Base-by-base conservation (phyloP, 2,113 vertebrate species). In the Scalopus aquaticus region DNA sequence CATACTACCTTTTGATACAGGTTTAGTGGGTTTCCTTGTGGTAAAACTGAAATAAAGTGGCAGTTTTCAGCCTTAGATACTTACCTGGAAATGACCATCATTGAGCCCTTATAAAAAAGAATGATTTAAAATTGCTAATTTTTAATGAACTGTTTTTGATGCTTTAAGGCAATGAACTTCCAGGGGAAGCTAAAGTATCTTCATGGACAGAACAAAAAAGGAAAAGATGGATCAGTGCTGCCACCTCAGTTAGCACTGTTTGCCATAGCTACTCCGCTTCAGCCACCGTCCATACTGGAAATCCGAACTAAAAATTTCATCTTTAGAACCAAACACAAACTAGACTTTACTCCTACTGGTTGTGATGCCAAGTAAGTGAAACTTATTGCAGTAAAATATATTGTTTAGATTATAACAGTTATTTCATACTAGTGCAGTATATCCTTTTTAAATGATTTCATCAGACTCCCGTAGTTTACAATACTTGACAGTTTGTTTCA, bases 301-400 rank as follows among this genome's bases (percentile, higher is more conserved):
- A 99, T 99, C 88, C 95, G 98, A 92, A 99, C 98, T 96, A 99
- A 99, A 98, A 99, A 98, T 94, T 98, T 98, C 90, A 98, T 99
- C 93, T 99, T 99, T 97, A 98, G 98, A 98, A 99, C 99, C 62
- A 99, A 99, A 93, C 99, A 99, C 98, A 99, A 98, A 85, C 96
- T 99, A 90, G 99, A 99, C 97, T 99, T 99, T 95, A 99, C 99
- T 0, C 99, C 99, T 42, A 98, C 78, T 49, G 98, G 97, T 67
- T 99, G 99, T 88, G 99, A 99, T 96, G 97, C 98, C 96, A 99
- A 98, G 99, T 99, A 98, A 91, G 99, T 97, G 10, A 62, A 35
- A 73, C 28, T 15, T 76, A 74, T 67, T n/a, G 62, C 69, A 11
- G 30, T 87, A 69, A 51, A 83, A 46, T 4, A 51, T 56, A 9